Conservation (phyloP, 2,113 vertebrate genomes). For the human (Homo sapiens) region GRCh38 chr2:75344001-75344500, state of each 20-base stretch:
- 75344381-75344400: constrained; percentile 5
- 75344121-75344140: no score
- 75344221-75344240: background rate
- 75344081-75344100: background rate
- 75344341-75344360: background rate
- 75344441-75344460: constrained; percentile 39
- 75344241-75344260: background rate
- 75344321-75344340: background rate
- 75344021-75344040: background rate
- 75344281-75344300: background rate
- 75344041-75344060: background rate
- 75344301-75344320: background rate
- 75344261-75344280: background rate
- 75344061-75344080: background rate
- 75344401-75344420: background rate
- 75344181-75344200: background rate
- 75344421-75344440: constrained; percentile 26
- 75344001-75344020: background rate
- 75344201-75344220: background rate
- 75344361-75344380: background rate
- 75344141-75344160: background rate
- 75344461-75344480: constrained; percentile 51
- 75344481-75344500: constrained; percentile 70
- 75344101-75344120: background rate
- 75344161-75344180: background rate